These are phyloP conservation scores for Catharus ustulatus DNA, from an alignment of 2,797 vertebrate species.

Conservation along the genomic window DNA sequence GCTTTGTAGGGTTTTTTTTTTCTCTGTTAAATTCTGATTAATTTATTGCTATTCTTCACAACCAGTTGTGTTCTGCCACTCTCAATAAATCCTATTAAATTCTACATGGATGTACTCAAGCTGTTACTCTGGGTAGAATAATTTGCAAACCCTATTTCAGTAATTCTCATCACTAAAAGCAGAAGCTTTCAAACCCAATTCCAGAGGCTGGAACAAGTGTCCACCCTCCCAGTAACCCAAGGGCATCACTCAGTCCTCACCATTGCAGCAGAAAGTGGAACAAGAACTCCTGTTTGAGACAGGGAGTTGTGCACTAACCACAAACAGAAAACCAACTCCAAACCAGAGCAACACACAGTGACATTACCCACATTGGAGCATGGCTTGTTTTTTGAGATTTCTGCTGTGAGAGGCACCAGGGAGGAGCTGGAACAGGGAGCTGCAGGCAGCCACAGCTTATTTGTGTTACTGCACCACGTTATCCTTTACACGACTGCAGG, in stretches of 20 bases:
- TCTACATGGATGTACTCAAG: neutral
- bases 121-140: neutral
- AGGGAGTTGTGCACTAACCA: neutral
- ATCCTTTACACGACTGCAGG: rapidly evolving
- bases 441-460: neutral
- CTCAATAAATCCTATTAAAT: neutral
- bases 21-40: neutral
- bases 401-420: neutral
- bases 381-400: neutral
- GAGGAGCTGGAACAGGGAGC: neutral
- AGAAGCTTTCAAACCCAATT: neutral
- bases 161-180: neutral
- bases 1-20: neutral
- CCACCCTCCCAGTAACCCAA: neutral
- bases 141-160: neutral
- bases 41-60: neutral
- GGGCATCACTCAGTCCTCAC: neutral
- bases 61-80: neutral
- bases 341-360: neutral
- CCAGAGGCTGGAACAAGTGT: neutral
- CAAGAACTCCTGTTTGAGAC: neutral
- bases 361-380: neutral
- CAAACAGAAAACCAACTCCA: neutral
- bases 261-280: neutral
- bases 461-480: neutral